Evolutionary conservation across 2,113 vertebrate genomes (phyloP), one percentile per base, ranked within the genome.

Genomic region (Micronycteris hirsuta): DNA sequence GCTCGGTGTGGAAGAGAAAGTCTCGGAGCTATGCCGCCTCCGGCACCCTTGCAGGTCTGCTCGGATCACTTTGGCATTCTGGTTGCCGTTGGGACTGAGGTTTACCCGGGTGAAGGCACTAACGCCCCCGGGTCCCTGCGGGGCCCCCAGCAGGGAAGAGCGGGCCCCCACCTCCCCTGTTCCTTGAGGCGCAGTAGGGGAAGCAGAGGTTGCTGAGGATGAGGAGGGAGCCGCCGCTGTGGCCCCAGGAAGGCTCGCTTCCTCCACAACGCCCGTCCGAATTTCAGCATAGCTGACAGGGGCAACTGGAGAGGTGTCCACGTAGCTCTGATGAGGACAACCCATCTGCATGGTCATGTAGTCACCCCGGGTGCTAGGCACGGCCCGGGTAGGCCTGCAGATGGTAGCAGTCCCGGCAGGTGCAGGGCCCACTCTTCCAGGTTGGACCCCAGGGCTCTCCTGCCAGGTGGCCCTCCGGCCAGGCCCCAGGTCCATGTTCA

Each of bases 41-140:
- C 99, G 98, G 87, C 99, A 99, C 58, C 99, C 99, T 47, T 98
- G 99, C 7, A 98, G 98, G 80, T 99, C 99, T 0, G 99, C 99
- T 7, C 99, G 98, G 96, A 99, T 99, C 94, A 99, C 99, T 98
- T 99, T 99, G 98, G 99, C 98, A 97, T 98, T 98, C 97, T 99
- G 99, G 97, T 98, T 99, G 89, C 97, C 98, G 89, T 95, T 98
- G 38, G 98, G 98, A 68, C 97, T 98, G 58, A 99, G 98, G 96
- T 96, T 99, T 49, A 99, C 98, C 61, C 98, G 97, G 73, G 98
- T 98, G 96, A 99, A 99, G 92, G 99, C 98, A 87, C 99, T 98
- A 41, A 97, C 88, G 45, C 88, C 95, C 38, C 98, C 98, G 0
- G 98, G 95, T 28, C 97, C 98, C 89, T 98, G 98, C 0, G 98